Base-by-base conservation (phyloP, 2,888 invertebrate genomes). In the Anoplius nigerrimus region DNA sequence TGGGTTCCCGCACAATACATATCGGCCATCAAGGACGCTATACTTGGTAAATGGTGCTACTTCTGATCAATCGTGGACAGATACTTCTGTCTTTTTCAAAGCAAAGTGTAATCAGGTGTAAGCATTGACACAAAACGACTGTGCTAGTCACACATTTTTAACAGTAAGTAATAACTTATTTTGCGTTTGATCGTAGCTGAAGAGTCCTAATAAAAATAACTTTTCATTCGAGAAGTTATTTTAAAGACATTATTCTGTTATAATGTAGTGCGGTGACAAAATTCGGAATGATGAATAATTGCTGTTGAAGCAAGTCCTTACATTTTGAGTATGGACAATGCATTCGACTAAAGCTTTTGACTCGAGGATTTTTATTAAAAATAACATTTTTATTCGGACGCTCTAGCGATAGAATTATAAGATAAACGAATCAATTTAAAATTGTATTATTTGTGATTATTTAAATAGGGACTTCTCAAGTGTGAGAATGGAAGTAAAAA, bases 1-100 rank as follows among this genome's bases (percentile, higher is more conserved):
- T 97, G 97, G 97, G 96, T 97, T 54, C 97, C 97, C 11, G 95
- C 96, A 57, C 95, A 95, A 86, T 97, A 95, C 87, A 92, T 96
- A 62, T 95, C 95, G 85, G 95, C 97, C 79, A 96, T 97, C 85
- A 97, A 97, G 90, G 96, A 96, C 86, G 95, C 96, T 68, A 93
- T 97, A 70, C 92, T 97, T 58, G 96, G 96, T 66, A 95, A 95
- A 83, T 96, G 95, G 95, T 95, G 93, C 87, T 93, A 93, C 89
- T 93, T 93, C 89, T 93, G 92, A 93, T 87, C 71, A 64, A 80
- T 65, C 77, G 68, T 76, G 64, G 65, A 72, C 69, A 62, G 62
- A 76, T 74, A 71, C 71, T 72, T 76, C 54, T 62, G 53, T 77
- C 67, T 79, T 69, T 80, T 77, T 75, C 65, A 75, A 76, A 81